Evolutionary conservation across 2,113 vertebrate species (phyloP).

Genomic region (Poeciliopsis occidentalis): DNA sequence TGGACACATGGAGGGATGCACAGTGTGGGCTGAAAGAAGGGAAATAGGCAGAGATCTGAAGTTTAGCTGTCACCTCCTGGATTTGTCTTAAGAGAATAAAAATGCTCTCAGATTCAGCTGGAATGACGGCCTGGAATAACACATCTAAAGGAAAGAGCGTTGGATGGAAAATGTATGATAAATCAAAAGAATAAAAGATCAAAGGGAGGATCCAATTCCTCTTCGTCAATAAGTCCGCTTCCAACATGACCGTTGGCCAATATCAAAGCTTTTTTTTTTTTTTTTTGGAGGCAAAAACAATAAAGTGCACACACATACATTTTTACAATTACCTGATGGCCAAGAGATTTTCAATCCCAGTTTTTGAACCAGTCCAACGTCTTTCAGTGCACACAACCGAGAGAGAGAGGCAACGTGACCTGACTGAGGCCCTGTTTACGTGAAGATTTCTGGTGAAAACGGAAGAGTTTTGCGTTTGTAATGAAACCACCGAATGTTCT

Average conservation of each 20-base stretch:
- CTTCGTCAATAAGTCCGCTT: background rate
- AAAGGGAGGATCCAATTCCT: background rate
- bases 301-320: background rate
- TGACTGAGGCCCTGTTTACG: background rate
- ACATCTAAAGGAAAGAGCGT: background rate
- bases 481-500: no score
- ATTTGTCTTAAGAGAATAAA: background rate
- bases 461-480: no score
- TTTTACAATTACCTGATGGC: background rate
- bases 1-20: background rate
- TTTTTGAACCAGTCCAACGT: background rate
- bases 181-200: background rate
- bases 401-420: no score
- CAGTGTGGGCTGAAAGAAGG: background rate
- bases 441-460: no score
- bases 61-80: background rate
- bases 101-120: background rate
- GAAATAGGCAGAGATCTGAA: background rate
- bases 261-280: background rate
- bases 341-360: background rate
- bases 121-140: background rate
- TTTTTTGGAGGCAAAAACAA: background rate
- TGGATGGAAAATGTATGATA: background rate
- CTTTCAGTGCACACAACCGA: background rate
- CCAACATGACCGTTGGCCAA: background rate